These are phyloP conservation scores for Ornithoptera alexandrae DNA, from an alignment of 2,888 invertebrate genomes.

Conservation along the genomic window DNA sequence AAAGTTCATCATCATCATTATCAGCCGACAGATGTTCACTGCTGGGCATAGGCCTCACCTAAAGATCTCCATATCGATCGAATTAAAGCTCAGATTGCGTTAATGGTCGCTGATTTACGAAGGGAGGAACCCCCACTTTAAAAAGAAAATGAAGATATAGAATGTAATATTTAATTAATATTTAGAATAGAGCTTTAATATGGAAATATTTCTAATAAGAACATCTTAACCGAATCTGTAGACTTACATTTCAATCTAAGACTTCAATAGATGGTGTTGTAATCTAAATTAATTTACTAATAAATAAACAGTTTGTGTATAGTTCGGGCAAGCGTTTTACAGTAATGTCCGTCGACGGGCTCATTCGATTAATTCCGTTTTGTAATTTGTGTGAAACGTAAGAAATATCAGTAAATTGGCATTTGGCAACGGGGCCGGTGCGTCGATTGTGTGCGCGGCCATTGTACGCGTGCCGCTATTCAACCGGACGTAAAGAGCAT, in stretches of 20 bases:
- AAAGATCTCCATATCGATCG: no score
- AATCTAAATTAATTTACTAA: conserved; percentile 1
- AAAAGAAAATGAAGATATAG: no score
- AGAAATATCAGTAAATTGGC: conserved; percentile 66
- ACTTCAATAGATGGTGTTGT: neutral
- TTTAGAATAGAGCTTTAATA: no score
- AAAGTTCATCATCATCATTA: no score
- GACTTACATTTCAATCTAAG: neutral
- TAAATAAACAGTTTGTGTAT: neutral
- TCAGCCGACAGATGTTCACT: no score
- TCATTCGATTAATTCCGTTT: conserved; percentile 68
- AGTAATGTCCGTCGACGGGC: conserved; percentile 45
- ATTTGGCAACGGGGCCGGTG: conserved; percentile 55
- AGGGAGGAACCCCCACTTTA: no score
- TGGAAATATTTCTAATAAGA: no score
- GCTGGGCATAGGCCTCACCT: no score
- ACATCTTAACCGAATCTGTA: no score
- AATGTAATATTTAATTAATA: no score
- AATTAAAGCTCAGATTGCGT: no score
- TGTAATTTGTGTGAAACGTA: conserved; percentile 72
- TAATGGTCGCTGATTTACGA: no score
- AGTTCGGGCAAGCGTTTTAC: conserved; percentile 56
- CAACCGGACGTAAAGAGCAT: conserved; percentile 60
- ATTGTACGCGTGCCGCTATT: conserved; percentile 55
- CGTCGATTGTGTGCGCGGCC: conserved; percentile 49